These are phyloP conservation scores for Pomatostomus ruficeps DNA, from an alignment of 2,113 vertebrate species.

Conservation along the genomic window DNA sequence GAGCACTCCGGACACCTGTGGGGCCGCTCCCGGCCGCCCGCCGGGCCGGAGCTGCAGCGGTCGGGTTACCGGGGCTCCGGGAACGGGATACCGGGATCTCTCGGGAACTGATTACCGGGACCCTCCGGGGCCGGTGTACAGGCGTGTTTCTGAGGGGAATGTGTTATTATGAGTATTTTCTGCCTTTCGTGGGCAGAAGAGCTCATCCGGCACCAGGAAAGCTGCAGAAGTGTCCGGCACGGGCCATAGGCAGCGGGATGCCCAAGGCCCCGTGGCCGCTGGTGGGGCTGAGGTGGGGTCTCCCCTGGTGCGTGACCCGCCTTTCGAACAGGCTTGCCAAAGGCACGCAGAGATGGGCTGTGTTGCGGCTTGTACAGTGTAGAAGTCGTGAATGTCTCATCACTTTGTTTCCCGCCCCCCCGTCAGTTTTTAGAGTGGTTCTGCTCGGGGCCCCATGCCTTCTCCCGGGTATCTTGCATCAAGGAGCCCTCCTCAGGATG, in stretches of 20 bases:
- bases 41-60: not conserved
- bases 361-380: not conserved
- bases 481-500: not conserved
- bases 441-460: no score
- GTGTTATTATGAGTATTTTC: not conserved
- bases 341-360: accelerated
- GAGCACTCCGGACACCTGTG: not conserved
- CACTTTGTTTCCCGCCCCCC: not conserved
- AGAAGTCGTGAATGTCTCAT: not conserved
- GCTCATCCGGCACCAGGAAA: not conserved
- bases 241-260: not conserved
- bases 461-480: accelerated
- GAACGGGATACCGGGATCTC: no score
- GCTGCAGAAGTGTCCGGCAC: accelerated
- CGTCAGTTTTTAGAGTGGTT: not conserved
- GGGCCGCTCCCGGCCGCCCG: not conserved
- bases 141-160: not conserved
- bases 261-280: accelerated
- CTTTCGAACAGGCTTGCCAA: not conserved
- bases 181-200: not conserved
- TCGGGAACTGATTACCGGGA: no score
- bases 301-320: accelerated
- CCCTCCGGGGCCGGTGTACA: no score
- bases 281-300: not conserved
- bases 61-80: not conserved